These are phyloP conservation scores for Eubasilissa splendida DNA, from an alignment of 2,888 invertebrate genomes.

Conservation along the genomic window DNA sequence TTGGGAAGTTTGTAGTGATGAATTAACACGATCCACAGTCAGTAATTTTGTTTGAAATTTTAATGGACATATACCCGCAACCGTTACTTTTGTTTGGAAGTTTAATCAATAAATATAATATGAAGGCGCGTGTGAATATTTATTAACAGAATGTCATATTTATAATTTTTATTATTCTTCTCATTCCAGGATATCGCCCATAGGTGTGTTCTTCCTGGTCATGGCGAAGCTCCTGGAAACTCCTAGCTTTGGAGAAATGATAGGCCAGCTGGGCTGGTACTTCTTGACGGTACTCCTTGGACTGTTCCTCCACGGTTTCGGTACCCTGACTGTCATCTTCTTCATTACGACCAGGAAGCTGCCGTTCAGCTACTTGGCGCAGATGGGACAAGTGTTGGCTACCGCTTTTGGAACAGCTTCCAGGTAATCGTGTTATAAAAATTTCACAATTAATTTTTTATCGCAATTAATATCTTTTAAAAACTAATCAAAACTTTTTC, in stretches of 20 bases:
- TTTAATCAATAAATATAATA: too few relatives aligned
- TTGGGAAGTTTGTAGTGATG: too few relatives aligned
- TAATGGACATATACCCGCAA: too few relatives aligned
- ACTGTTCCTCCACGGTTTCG: conserved; percentile 91
- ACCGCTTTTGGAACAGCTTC: conserved; percentile 98
- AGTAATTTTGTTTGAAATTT: too few relatives aligned
- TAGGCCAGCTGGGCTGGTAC: conserved; percentile 93
- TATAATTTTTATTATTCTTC: neutral
- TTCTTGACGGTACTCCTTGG: conserved; percentile 95
- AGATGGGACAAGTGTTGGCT: conserved; percentile 92
- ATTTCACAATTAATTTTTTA: too few relatives aligned
- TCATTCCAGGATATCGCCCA: conserved; percentile 84
- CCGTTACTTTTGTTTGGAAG: too few relatives aligned
- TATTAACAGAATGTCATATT: too few relatives aligned
- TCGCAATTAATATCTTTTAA: too few relatives aligned
- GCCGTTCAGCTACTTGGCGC: conserved; percentile 86
- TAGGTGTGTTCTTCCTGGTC: conserved; percentile 91
- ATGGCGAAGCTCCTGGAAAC: conserved; percentile 94
- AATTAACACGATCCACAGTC: too few relatives aligned
- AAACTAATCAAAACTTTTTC: too few relatives aligned
- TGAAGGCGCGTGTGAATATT: too few relatives aligned
- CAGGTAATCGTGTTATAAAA: conserved; percentile 69
- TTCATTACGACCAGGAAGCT: conserved; percentile 86
- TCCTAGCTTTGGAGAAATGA: conserved; percentile 85
- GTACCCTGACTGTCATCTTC: conserved; percentile 90